These are phyloP conservation scores for Esox niger DNA, from an alignment of 2,113 vertebrate species.

Conservation along the genomic window DNA sequence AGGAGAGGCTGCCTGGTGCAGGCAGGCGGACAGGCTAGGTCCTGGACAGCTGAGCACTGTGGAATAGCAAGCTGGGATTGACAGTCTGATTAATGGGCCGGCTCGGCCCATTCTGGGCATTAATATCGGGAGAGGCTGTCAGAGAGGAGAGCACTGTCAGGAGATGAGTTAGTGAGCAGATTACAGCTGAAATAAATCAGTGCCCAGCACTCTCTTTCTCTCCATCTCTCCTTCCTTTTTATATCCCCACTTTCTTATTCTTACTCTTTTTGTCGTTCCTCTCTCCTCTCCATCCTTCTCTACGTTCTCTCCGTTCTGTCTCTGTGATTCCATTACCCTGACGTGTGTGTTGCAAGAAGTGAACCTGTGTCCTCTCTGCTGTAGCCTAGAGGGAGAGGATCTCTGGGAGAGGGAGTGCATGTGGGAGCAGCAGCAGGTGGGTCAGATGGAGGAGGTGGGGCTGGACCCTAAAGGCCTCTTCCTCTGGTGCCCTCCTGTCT, in stretches of 20 bases:
- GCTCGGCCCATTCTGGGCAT: conserved; percentile 86
- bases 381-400: neutral
- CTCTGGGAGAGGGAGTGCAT: neutral
- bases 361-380: neutral
- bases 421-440: neutral
- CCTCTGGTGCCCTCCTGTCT: conserved; percentile 39
- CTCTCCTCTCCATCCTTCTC: neutral
- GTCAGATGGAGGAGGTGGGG: neutral
- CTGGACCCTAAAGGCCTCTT: conserved; percentile 33
- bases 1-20: conserved; percentile 39
- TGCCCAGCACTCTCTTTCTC: conserved; percentile 30
- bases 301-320: neutral
- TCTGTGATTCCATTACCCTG: neutral
- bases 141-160: conserved; percentile 76
- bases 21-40: conserved; percentile 77
- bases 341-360: neutral
- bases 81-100: conserved; percentile 94
- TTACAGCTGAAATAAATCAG: conserved; percentile 89
- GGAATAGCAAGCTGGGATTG: conserved; percentile 75
- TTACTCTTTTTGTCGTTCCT: neutral
- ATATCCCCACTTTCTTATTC: neutral
- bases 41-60: conserved; percentile 41
- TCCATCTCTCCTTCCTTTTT: conserved; percentile 3
- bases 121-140: conserved; percentile 80
- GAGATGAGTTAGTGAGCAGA: conserved; percentile 93